A percentile compares a stretch with the other conserved stretches of the same genome.
Evolutionary conservation across 2,113 vertebrate genomes (phyloP).

Genomic region (Ondatra zibethicus): DNA sequence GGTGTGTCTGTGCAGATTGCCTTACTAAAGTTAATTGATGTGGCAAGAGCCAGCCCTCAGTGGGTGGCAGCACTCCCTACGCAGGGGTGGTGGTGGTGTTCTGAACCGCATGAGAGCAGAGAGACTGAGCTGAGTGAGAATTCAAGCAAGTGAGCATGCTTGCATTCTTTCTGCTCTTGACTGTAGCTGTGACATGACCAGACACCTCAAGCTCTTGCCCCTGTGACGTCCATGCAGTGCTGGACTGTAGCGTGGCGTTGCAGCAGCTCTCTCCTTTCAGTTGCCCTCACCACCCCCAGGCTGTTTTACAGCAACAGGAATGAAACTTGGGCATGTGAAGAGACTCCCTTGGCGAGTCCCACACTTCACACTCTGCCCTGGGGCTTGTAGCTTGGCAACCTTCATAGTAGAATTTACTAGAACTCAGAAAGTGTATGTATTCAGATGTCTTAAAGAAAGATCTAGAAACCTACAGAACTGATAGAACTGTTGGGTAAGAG

Average conservation of each 20-base stretch:
- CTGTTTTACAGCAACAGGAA: neutral
- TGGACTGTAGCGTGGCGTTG: neutral
- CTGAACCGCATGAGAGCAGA: neutral
- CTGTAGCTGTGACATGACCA: neutral
- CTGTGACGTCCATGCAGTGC: too few species aligned
- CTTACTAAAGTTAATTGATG: neutral
- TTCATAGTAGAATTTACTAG: neutral
- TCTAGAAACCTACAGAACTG: neutral
- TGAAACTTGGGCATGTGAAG: neutral
- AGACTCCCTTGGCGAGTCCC: neutral
- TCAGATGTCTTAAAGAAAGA: conserved; percentile 37
- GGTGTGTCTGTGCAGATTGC: neutral
- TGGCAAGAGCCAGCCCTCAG: neutral
- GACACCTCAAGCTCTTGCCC: too few species aligned
- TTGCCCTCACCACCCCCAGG: neutral
- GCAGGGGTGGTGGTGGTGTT: neutral
- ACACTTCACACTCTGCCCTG: neutral
- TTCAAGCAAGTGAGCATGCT: neutral
- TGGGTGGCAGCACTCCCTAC: neutral
- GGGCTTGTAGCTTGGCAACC: neutral
- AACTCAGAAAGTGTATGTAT: neutral
- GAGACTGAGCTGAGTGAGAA: neutral
- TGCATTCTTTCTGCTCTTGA: neutral
- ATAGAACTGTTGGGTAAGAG: neutral
- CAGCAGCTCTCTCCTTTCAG: neutral